Evolutionary conservation across 2,888 invertebrate species (phyloP), one percentile per base, ranked within the genome.

Genomic region (Drosophila quinaria): DNA sequence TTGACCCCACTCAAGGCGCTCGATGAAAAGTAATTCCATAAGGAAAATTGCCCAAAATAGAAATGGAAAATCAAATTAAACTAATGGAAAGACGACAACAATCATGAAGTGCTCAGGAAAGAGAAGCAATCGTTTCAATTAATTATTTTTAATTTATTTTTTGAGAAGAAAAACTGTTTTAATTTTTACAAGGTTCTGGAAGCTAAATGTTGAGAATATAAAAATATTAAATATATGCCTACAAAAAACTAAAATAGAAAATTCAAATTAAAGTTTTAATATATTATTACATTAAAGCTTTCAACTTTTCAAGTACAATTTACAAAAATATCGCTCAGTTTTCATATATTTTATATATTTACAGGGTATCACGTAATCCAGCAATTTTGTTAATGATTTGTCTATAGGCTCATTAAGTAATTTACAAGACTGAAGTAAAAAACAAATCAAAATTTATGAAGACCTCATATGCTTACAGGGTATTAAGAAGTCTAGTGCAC

Each of bases 61-160:
- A 51, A 60, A 51, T 31, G 54, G 25, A 31, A 68, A 47, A 31
- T 31, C 49, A 51, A 74, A 74, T 62, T 35, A 46, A 41, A 56
- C 54, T 61, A 63, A 72, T 74, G 55, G 37, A 47, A 25, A 17
- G 22, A 35, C 31, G 41, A 33, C 68, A 52, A 51, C n/a, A 42
- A 33, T 11, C 11, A 13, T 11, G 5, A 25, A 46, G 6, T 29
- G 8, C 2, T 29, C 8, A 8, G 8, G 8, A 29, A 29, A 29
- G 6, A 29, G 29, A 29, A 29, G 25, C 5, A 25, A 25, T 25
- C 25, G 25, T n/a, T n/a, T n/a, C n/a, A n/a, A n/a, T n/a, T n/a
- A n/a, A n/a, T n/a, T n/a, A n/a, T n/a, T n/a, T n/a, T n/a, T n/a
- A n/a, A n/a, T n/a, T n/a, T n/a, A n/a, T n/a, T n/a, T n/a, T n/a